Evolutionary conservation across 1,140 invertebrate species (phyloP), one percentile per base, ranked within the genome.

Genomic region (Drosophila truncata): DNA sequence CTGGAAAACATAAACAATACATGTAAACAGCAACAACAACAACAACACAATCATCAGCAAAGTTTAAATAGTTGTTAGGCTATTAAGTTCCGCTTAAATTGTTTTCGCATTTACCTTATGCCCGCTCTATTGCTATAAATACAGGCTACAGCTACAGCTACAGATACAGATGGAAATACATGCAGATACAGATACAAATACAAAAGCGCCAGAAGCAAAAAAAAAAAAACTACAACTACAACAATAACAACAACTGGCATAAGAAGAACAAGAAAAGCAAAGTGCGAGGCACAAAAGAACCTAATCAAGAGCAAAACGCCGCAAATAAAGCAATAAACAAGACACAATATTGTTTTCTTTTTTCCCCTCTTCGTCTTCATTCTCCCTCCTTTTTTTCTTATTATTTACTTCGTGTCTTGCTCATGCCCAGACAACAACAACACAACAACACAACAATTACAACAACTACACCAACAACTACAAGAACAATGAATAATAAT

Each of bases 281-380:
- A 82, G 79, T 82, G 75, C 75, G 82, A 82, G 80, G 66, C 76
- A 87, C 77, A 90, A 90, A 90, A 84, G 78, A 90, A 90, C 85
- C 85, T 90, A 90, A 90, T 90, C 85, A 90, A 90, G 85, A 90
- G 81, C 77, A 88, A 82, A 86, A 86, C 78, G 78, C 73, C 78
- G 85, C 85, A 90, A 85, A 88, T 90, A 90, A 90, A 90, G 85
- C 81, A 90, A 90, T 88, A 85, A 88, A 88, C 84, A 88, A 88
- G 80, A 81, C 80, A 88, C 77, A 88, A 87, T 88, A 88, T 82
- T 87, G 79, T 82, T 85, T 85, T 81, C 59, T 63, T 67, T 73
- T 47, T 46, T 13, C 18, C 55, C 33, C 31, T 8, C 33, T 33
- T 18, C 35, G 29, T 42, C 33, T 61, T 54, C 13, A 8, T 42